A percentile compares a stretch with the other conserved stretches of the same genome.
Conservation (phyloP, 2,113 vertebrate species). For the Alosa alosa region DNA sequence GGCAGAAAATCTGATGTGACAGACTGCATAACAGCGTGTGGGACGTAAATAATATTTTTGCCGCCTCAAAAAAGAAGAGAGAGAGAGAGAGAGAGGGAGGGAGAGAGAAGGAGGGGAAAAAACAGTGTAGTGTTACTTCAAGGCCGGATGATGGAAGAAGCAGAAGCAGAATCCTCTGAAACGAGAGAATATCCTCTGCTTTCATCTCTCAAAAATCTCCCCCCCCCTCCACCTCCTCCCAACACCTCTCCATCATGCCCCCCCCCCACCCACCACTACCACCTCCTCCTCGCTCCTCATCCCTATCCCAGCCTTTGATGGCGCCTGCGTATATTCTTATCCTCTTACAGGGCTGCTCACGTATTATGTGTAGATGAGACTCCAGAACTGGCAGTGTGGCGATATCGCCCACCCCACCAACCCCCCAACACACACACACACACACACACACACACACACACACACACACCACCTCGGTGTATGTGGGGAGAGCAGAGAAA, state of each 20-base stretch:
- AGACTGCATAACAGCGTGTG: conserved; percentile 65
- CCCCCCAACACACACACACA: not conserved
- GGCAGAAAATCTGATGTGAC: conserved; percentile 69
- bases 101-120: not conserved
- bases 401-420: not conserved
- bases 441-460: not conserved
- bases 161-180: conserved; percentile 48
- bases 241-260: conserved; percentile 41
- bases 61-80: conserved; percentile 11
- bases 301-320: conserved; percentile 56
- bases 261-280: conserved; percentile 43
- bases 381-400: conserved; percentile 1
- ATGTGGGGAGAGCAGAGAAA: not conserved
- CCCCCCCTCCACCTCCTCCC: conserved; percentile 23
- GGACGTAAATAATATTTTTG: conserved; percentile 67
- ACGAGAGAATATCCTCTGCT: conserved; percentile 69
- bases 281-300: conserved; percentile 49
- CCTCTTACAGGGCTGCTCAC: conserved; percentile 66
- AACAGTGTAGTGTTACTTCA: conserved; percentile 55
- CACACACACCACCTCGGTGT: not conserved
- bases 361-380: conserved; percentile 35
- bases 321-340: conserved; percentile 64
- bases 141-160: conserved; percentile 58
- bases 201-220: conserved; percentile 71
- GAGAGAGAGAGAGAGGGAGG: not conserved